Conservation (phyloP, 37 sponge, comb jelly and placozoan species). For the Axinella damicornis region DNA sequence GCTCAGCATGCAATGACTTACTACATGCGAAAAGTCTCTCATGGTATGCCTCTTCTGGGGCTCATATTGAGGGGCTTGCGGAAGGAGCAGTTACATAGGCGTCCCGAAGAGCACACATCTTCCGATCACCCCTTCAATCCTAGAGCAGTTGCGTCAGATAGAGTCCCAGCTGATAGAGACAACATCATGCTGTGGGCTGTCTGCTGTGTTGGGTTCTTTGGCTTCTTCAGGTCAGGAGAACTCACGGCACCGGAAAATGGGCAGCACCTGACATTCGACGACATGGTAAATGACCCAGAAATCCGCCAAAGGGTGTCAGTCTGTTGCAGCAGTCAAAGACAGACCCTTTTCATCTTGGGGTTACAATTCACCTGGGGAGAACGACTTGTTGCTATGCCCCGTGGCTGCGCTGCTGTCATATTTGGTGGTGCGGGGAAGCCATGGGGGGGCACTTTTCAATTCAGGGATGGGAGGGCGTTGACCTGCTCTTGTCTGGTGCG, state of each 20-base stretch:
- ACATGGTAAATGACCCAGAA: background rate
- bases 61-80: background rate
- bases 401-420: constrained; percentile 19
- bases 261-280: background rate
- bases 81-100: constrained; percentile 20
- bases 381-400: constrained; percentile 4
- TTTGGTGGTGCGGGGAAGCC: background rate
- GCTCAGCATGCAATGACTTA: constrained; percentile 49
- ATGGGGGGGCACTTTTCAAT: background rate
- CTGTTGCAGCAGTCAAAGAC: constrained; percentile 17
- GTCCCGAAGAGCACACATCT: constrained; percentile 33
- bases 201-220: background rate
- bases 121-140: constrained; percentile 64
- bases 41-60: constrained; percentile 36
- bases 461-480: background rate
- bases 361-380: background rate
- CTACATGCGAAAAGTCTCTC: constrained; percentile 43
- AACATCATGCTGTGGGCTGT: too few species aligned
- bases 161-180: background rate
- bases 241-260: background rate
- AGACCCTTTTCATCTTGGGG: constrained; percentile 25
- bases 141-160: constrained; percentile 6
- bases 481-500: too few species aligned
- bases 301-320: background rate
- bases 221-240: constrained; percentile 6